Evolutionary conservation across 1,140 invertebrate genomes (phyloP).

Genomic region (Eurosta solidaginis): DNA sequence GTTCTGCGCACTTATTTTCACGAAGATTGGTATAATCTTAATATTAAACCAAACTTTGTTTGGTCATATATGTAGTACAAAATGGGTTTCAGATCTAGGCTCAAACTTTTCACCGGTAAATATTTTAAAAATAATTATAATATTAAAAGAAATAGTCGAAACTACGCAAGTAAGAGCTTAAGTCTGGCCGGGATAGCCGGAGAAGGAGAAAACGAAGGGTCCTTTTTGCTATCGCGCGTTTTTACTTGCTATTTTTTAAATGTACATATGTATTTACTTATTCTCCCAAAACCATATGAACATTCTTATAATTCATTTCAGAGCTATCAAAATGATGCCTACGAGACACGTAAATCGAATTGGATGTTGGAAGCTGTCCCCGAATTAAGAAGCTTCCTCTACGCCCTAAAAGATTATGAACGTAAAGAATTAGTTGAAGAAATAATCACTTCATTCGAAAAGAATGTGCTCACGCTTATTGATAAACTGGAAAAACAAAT

Average conservation of each 20-base stretch:
- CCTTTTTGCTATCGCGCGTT: not conserved
- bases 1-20: too few relatives aligned
- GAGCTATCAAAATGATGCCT: slow-evolving; percentile 71
- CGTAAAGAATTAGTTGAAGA: slow-evolving; percentile 66
- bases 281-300: not conserved
- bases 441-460: slow-evolving; percentile 71
- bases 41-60: too few relatives aligned
- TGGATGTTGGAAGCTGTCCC: slow-evolving; percentile 76
- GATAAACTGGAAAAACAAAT: slow-evolving; percentile 70
- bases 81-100: too few relatives aligned
- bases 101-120: too few relatives aligned
- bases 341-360: slow-evolving; percentile 67
- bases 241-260: not conserved
- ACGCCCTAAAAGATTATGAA: slow-evolving; percentile 67
- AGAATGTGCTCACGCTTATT: slow-evolving; percentile 65
- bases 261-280: not conserved
- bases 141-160: too few relatives aligned
- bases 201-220: too few relatives aligned
- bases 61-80: too few relatives aligned
- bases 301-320: not conserved
- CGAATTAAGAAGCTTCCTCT: slow-evolving; percentile 71
- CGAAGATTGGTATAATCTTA: too few relatives aligned
- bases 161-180: too few relatives aligned
- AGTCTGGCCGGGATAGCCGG: too few relatives aligned
- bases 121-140: too few relatives aligned